Evolutionary conservation across 2,797 vertebrate genomes (phyloP).

Genomic region (Orientallactaga sibirica): DNA sequence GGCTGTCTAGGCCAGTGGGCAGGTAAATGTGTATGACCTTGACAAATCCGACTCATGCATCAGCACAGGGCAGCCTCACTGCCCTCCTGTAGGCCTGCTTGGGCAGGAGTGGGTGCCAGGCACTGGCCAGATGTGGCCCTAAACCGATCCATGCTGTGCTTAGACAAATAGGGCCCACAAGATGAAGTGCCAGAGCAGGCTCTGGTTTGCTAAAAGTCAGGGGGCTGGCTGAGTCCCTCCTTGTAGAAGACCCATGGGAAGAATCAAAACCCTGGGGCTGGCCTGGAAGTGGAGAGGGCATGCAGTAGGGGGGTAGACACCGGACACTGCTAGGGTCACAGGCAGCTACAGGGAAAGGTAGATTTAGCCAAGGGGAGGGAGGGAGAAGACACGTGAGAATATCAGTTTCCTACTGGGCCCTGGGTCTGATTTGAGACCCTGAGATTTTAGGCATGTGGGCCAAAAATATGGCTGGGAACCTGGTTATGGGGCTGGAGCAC

Average conservation of each 20-base stretch:
- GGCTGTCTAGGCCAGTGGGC: no score
- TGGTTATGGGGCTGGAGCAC: fast-evolving
- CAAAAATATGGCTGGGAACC: neutral
- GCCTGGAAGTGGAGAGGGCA: no score
- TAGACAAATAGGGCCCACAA: neutral
- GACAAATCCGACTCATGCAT: neutral
- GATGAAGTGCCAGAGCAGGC: neutral
- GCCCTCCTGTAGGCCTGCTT: neutral
- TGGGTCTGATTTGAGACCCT: neutral
- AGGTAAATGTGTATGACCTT: neutral
- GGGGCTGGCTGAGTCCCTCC: no score
- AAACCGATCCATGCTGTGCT: no score
- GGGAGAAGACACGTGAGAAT: no score
- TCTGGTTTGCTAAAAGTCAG: neutral
- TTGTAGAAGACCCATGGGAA: neutral
- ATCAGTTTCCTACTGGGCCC: neutral
- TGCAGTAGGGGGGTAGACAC: neutral
- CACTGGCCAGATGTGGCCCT: neutral
- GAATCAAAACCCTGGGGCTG: neutral
- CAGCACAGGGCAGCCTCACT: neutral
- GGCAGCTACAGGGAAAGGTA: neutral
- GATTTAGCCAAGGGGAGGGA: no score
- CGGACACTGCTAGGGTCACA: neutral
- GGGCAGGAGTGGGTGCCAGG: no score
- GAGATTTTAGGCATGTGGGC: neutral